Evolutionary conservation across 2,888 invertebrate genomes (phyloP), one percentile per base, ranked within the genome.

Genomic region (Caenorhabditis plicata): DNA sequence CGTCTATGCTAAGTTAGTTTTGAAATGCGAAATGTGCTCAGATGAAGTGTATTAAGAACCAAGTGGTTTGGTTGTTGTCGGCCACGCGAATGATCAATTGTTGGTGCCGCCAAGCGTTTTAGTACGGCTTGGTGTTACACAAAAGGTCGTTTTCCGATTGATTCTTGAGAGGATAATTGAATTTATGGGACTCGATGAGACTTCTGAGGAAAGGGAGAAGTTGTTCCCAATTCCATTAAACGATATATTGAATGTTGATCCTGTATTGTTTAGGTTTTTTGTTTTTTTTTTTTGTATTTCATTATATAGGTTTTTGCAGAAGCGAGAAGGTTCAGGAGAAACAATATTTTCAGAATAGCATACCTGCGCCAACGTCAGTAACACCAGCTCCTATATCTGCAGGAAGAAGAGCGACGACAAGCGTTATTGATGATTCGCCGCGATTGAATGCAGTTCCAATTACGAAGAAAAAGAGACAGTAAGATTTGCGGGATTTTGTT

Each of bases 31-130:
- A 27, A 8, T 27, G 8, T 27, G 29, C 7, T 9, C 29, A 27
- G 11, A 27, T 9, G 8, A 7, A 8, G 8, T 26, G 2, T 13
- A 58, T 68, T 33, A 42, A 73, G 73, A 40, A 15, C 52, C 57
- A 11, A 41, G 65, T 7, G 77, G 77, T 4, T 41, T 71, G 13
- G 44, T 77, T 9, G 64, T 77, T 13, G 55, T 77, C 19, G 73
- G 71, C 11, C 47, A 62, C 19, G 71, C 73, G 2, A 68, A 69
- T 44, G 54, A 64, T 17, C 41, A 70, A 19, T 61, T 77, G 15
- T 55, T 57, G 7, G 73, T 77, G 0, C 61, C 71, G 3, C 48
- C 57, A 7, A 31, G 40, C 1, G 25, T 58, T 13, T 60, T 77
- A 33, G 49, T 43, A 20, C 55, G 63, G 3, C 53, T 68, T 35